Evolutionary conservation across 2,113 vertebrate genomes (phyloP).

Genomic region (Bostrychus sinensis): DNA sequence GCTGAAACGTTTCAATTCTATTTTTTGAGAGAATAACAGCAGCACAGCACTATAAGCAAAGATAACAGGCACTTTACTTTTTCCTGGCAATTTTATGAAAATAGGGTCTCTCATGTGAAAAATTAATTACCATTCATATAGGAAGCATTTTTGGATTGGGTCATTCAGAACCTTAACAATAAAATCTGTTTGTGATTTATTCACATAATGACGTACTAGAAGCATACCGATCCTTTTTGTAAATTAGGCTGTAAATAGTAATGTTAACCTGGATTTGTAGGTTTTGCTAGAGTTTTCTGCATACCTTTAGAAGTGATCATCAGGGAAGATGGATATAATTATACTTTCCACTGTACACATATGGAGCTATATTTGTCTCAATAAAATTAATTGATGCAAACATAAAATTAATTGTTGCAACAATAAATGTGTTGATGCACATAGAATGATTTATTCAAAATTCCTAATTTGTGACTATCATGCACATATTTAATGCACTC

Average conservation of each 20-base stretch:
- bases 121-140: background rate
- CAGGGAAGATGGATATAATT: conserved; percentile 51
- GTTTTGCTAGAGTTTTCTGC: conserved; percentile 34
- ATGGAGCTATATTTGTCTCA: too few relatives aligned
- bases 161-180: background rate
- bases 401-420: too few relatives aligned
- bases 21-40: background rate
- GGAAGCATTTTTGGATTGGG: conserved; percentile 2
- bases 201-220: conserved; percentile 24
- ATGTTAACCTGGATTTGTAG: conserved; percentile 38
- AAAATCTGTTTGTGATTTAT: conserved; percentile 13
- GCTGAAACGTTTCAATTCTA: background rate
- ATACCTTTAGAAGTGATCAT: conserved; percentile 29
- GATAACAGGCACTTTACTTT: background rate
- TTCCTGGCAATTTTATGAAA: background rate
- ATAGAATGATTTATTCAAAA: too few relatives aligned
- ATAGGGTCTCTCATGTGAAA: background rate
- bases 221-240: conserved; percentile 20
- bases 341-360: conserved; percentile 17
- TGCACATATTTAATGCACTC: too few relatives aligned
- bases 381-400: too few relatives aligned
- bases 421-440: too few relatives aligned
- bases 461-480: too few relatives aligned
- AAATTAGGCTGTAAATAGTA: conserved; percentile 47
- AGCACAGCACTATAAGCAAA: background rate